Evolutionary conservation across 2,888 invertebrate species (phyloP).

Genomic region (Clitarchus hookeri): DNA sequence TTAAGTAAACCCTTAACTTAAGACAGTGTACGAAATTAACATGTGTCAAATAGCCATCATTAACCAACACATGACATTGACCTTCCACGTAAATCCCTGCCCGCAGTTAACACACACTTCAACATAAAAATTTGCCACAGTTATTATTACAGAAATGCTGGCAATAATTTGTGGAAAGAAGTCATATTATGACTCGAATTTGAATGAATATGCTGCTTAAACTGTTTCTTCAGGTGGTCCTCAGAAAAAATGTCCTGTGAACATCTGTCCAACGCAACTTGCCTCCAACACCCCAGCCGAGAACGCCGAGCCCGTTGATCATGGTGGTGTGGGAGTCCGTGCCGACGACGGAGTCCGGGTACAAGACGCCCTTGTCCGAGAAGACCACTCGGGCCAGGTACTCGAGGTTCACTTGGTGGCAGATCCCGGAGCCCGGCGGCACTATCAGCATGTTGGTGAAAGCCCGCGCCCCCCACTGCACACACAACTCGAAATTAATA

Average conservation of each 20-base stretch:
- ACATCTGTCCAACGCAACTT: too few species aligned
- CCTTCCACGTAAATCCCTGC: too few species aligned
- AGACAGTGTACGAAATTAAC: too few species aligned
- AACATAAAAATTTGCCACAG: too few species aligned
- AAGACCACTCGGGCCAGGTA: slow-evolving; percentile 93
- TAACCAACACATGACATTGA: too few species aligned
- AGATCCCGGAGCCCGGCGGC: slow-evolving; percentile 97
- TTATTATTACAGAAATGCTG: too few species aligned
- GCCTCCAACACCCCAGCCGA: slow-evolving; percentile 96
- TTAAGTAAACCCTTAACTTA: too few species aligned
- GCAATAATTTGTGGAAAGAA: background rate
- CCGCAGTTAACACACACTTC: too few species aligned
- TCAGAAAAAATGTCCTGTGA: too few species aligned
- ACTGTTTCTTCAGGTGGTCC: too few species aligned
- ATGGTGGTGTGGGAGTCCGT: slow-evolving; percentile 99
- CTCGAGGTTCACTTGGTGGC: slow-evolving; percentile 98
- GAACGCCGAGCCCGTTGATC: slow-evolving; percentile 95
- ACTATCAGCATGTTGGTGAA: slow-evolving; percentile 96
- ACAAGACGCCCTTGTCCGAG: slow-evolving; percentile 65
- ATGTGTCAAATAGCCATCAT: too few species aligned
- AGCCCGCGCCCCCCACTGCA: slow-evolving; percentile 94
- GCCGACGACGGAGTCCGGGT: slow-evolving; percentile 93
- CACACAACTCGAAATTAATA: slow-evolving; percentile 41
- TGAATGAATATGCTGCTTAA: too few species aligned
- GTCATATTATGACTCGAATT: background rate